Evolutionary conservation across 2,888 invertebrate species (phyloP).

Genomic region (Drosophila mercatorum): DNA sequence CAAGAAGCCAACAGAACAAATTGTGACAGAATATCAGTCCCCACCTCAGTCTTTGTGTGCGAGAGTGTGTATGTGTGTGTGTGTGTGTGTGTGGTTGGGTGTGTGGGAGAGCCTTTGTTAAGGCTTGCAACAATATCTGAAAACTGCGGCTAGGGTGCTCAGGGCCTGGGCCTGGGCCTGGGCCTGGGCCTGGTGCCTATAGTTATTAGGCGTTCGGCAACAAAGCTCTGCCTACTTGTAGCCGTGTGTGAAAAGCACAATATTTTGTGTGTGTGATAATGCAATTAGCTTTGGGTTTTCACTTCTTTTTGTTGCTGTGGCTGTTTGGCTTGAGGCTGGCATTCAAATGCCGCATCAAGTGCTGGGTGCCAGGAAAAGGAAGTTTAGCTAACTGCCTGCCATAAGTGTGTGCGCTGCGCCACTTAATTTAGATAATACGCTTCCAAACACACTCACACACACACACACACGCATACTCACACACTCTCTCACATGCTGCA

Average conservation of each 20-base stretch:
- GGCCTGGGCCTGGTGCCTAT: slow-evolving; percentile 37
- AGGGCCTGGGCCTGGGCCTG: slow-evolving; percentile 12
- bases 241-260: slow-evolving; percentile 25
- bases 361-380: slow-evolving; percentile 70
- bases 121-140: slow-evolving; percentile 34
- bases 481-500: not conserved
- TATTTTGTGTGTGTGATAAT: slow-evolving; percentile 39
- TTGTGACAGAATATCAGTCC: slow-evolving; percentile 30
- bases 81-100: slow-evolving; percentile 1
- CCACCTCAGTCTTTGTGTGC: slow-evolving; percentile 3
- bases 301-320: slow-evolving; percentile 18
- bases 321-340: slow-evolving; percentile 67
- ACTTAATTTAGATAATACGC: slow-evolving; percentile 76
- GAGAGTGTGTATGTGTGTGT: slow-evolving; percentile 12
- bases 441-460: slow-evolving; percentile 28
- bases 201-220: slow-evolving; percentile 70
- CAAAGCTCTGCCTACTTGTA: slow-evolving; percentile 58
- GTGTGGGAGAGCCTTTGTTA: slow-evolving; percentile 39
- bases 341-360: slow-evolving; percentile 44
- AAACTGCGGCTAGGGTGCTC: slow-evolving; percentile 23
- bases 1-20: slow-evolving; percentile 55
- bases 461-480: slow-evolving; percentile 1
- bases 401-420: slow-evolving; percentile 59
- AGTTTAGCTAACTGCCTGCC: slow-evolving; percentile 64
- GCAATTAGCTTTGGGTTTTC: slow-evolving; percentile 67